Conservation (phyloP, 2,888 invertebrate species). For the Acanthosepion pharaonis region DNA sequence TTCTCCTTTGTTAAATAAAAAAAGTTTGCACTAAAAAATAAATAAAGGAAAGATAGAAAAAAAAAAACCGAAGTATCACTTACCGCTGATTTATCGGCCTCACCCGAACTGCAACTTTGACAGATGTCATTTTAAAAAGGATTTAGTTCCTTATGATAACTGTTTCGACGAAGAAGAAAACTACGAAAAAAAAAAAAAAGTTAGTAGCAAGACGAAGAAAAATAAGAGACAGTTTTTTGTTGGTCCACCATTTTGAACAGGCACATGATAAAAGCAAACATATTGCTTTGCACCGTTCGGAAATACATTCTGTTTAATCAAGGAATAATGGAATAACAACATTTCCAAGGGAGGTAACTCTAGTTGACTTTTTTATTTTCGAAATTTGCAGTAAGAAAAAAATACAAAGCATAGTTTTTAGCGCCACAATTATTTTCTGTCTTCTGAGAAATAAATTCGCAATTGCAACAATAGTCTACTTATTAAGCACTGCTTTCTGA, state of each 20-base stretch:
- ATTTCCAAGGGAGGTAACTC: background rate
- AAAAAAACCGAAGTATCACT: background rate
- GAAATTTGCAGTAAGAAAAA: too few relatives aligned
- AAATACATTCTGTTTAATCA: slow-evolving; percentile 9
- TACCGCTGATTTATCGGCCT: slow-evolving; percentile 70
- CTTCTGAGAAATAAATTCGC: too few relatives aligned
- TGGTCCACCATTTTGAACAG: slow-evolving; percentile 24
- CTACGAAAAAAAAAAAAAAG: background rate
- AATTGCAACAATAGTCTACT: too few relatives aligned
- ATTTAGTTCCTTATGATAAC: background rate
- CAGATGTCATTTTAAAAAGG: slow-evolving; percentile 83
- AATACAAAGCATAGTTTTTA: too few relatives aligned
- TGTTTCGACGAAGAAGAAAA: background rate
- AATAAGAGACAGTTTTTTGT: background rate
- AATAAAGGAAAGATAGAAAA: background rate
- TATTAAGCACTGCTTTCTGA: too few relatives aligned
- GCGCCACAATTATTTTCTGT: too few relatives aligned
- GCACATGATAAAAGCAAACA: slow-evolving; percentile 1
- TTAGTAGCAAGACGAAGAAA: background rate
- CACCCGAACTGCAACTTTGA: slow-evolving; percentile 76
- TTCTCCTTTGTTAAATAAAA: background rate
- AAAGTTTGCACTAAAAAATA: background rate
- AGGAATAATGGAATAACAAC: background rate
- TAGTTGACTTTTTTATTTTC: background rate
- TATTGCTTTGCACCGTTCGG: background rate